phyloP scores from a whole-genome alignment of 1,140 invertebrate genomes.

The Platorchestia sp. region DNA sequence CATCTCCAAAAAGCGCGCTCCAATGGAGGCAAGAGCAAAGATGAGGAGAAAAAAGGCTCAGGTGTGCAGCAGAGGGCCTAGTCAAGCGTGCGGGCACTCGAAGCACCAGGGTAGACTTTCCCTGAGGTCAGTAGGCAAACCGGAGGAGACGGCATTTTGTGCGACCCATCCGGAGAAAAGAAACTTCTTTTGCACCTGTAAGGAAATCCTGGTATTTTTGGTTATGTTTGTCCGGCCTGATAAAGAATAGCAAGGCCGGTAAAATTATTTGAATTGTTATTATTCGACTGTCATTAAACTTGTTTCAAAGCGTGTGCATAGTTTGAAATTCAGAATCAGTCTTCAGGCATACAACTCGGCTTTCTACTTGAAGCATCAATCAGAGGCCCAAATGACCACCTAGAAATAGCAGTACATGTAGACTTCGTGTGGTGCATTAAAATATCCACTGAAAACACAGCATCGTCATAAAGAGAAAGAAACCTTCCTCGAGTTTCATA shows the following conservation, averaged over 20 bases:
- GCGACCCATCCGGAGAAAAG: background rate
- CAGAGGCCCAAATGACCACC: background rate
- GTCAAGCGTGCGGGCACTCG: background rate
- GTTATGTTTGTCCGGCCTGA: background rate
- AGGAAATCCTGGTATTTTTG: background rate
- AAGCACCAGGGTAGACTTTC: background rate
- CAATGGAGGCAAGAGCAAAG: background rate
- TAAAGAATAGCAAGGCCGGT: too few species aligned
- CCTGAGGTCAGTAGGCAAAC: background rate
- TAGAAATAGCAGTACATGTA: background rate
- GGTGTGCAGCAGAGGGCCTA: background rate
- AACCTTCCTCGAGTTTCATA: background rate
- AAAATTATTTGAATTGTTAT: too few species aligned
- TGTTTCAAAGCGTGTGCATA: background rate
- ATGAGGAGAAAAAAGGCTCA: background rate
- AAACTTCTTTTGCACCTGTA: background rate
- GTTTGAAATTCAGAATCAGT: background rate
- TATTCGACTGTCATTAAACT: too few species aligned
- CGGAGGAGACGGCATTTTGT: background rate
- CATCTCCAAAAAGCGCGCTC: too few species aligned
- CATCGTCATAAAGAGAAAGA: background rate
- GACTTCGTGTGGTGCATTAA: background rate
- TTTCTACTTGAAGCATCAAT: background rate
- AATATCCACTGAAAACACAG: background rate
- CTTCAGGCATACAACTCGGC: background rate